These are phyloP conservation scores for Orthonevra nobilis DNA, from an alignment of 2,888 invertebrate genomes.

Conservation along the genomic window DNA sequence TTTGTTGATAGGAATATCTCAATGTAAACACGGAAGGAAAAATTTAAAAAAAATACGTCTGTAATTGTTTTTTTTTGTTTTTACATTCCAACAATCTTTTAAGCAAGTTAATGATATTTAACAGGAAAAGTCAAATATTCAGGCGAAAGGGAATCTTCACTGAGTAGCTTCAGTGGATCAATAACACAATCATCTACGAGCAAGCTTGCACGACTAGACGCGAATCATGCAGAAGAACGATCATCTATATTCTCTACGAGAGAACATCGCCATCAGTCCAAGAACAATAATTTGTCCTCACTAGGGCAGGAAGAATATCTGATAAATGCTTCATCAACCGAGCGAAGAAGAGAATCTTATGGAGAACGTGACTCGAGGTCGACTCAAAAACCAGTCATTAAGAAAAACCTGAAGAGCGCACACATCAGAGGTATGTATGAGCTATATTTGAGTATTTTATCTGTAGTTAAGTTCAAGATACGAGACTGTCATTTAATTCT, in stretches of 20 bases:
- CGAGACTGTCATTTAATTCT: too few species aligned
- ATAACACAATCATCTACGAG: conserved; percentile 53
- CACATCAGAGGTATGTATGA: conserved; percentile 90
- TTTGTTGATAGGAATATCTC: too few species aligned
- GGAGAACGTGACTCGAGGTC: conserved; percentile 73
- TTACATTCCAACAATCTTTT: too few species aligned
- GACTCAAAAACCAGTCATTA: conserved; percentile 86
- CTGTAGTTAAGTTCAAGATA: too few species aligned
- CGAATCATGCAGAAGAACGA: conserved; percentile 46
- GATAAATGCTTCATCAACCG: too few species aligned
- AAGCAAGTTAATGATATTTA: too few species aligned
- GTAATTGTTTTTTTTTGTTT: too few species aligned
- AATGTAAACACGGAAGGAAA: too few species aligned
- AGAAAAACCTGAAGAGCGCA: conserved; percentile 87
- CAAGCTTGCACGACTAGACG: conserved; percentile 27
- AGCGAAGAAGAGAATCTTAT: conserved; percentile 59
- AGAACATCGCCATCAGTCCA: conserved; percentile 33
- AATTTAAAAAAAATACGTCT: too few species aligned
- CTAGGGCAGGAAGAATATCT: conserved; percentile 24
- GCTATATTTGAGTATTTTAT: too few species aligned
- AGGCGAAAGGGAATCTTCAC: conserved; percentile 44
- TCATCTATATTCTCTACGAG: conserved; percentile 51
- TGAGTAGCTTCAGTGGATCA: conserved; percentile 55
- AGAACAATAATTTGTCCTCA: conserved; percentile 19
- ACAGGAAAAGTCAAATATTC: conserved; percentile 41